These are phyloP conservation scores for Parauchenoglanis punctatus DNA, from an alignment of 2,797 vertebrate genomes.

Conservation along the genomic window DNA sequence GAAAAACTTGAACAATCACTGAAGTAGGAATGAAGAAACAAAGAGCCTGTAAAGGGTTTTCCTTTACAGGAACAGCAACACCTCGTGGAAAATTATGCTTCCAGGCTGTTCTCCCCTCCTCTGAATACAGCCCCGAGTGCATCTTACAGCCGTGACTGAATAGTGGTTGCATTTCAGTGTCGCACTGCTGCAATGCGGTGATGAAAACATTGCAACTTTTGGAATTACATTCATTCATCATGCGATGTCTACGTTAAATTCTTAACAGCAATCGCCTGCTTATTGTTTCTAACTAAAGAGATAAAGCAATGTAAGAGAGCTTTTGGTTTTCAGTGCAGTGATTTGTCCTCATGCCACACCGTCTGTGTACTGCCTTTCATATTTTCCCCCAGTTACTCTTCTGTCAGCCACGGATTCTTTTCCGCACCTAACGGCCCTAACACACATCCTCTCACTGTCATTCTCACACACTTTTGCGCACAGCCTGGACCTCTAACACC, in stretches of 20 bases:
- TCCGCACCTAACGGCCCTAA: neutral
- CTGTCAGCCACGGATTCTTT: neutral
- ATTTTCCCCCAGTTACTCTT: neutral
- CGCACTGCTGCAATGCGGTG: neutral
- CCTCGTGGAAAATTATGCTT: neutral
- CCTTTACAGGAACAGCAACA: neutral
- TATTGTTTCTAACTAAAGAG: neutral
- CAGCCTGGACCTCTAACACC: neutral
- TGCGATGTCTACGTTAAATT: neutral
- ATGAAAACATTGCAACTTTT: neutral
- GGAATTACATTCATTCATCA: neutral
- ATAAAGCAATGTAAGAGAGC: no score
- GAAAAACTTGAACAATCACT: neutral
- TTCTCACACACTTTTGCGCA: neutral
- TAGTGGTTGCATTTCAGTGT: slow-evolving; percentile 6
- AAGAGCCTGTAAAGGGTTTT: neutral
- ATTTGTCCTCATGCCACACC: neutral
- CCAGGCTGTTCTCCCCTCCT: neutral
- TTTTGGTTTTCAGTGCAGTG: neutral
- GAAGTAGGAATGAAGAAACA: neutral
- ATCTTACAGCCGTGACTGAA: neutral
- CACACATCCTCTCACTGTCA: neutral
- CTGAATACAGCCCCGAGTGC: neutral
- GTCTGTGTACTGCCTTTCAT: neutral
- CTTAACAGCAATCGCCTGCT: neutral